These are phyloP conservation scores for Malurus leucopterus DNA, from an alignment of 2,797 vertebrate species.

Conservation along the genomic window DNA sequence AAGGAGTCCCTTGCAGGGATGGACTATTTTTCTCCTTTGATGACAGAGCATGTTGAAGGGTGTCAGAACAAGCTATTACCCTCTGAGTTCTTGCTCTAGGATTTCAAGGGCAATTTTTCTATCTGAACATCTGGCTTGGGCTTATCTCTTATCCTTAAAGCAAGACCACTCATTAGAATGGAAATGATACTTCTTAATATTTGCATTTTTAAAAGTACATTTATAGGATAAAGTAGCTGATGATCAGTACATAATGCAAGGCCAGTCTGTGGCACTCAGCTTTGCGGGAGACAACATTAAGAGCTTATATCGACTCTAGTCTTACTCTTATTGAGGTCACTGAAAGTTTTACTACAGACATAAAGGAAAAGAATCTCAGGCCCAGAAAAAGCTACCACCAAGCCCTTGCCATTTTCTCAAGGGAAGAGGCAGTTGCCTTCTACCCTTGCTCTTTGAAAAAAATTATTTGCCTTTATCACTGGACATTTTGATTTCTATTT, in stretches of 20 bases:
- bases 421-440: neutral
- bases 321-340: neutral
- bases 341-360: neutral
- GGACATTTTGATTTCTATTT: conserved; percentile 21
- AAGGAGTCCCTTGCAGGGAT: neutral
- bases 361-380: neutral
- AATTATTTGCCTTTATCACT: conserved; percentile 25
- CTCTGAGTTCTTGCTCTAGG: neutral
- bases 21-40: neutral
- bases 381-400: neutral
- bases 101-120: neutral
- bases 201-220: neutral
- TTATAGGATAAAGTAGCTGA: neutral
- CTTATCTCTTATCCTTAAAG: neutral
- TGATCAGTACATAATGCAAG: neutral
- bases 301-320: neutral
- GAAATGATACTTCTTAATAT: neutral
- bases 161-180: neutral
- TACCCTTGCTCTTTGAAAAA: neutral
- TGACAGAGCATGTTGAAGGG: neutral
- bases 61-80: neutral
- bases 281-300: neutral
- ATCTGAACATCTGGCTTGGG: neutral
- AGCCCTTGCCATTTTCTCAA: neutral
- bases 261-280: neutral